Base-by-base conservation (phyloP, 2,797 vertebrate species). In the Lophotriccus pileatus region DNA sequence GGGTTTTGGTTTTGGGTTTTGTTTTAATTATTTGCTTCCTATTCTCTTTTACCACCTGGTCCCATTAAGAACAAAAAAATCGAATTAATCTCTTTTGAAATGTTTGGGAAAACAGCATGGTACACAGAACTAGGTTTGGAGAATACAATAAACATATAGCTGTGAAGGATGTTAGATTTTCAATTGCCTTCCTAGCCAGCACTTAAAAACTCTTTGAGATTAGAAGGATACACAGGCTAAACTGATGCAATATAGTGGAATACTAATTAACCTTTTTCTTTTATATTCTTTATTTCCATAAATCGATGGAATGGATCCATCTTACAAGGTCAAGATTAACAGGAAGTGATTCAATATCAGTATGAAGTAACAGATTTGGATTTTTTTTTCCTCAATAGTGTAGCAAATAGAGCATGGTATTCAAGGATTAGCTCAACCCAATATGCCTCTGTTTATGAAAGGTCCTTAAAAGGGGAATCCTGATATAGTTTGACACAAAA, bases 401-500 rank as follows among this genome's bases (percentile, higher is more conserved):
- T 39, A 88, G 36, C 75, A 92, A 92, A 66, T 19, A 9, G 24
- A 73, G 32, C 14, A 43, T 2, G 10, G 47, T 63, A 32, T 39
- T 43, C 50, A 81, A 93, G 49, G 75, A 94, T 96, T 92, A 88
- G 30, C 22, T 95, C 53, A 73, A 73, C 32, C 21, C 63, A 58
- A 43, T 63, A 62, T 46, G 14, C 68, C 15, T 93, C 39, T 47
- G 25, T 80, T 94, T 87, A 63, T 84, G 78, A 90, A 87, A 72
- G 60, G 56, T 93, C 41, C 87, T 93, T 96, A 89, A 95, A 94
- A 94, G 47, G 62, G 76, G 94, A 97, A 91, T 69, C 50, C 70
- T 78, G 82, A 88, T 87, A 36, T 68, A 69, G 68, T 76, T 87
- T 96, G 87, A 94, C 75, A 92, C 19, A 76, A 96, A 96, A 92